Evolutionary conservation across 1,140 invertebrate genomes (phyloP).

Genomic region (Lordiphosa clarofinis): DNA sequence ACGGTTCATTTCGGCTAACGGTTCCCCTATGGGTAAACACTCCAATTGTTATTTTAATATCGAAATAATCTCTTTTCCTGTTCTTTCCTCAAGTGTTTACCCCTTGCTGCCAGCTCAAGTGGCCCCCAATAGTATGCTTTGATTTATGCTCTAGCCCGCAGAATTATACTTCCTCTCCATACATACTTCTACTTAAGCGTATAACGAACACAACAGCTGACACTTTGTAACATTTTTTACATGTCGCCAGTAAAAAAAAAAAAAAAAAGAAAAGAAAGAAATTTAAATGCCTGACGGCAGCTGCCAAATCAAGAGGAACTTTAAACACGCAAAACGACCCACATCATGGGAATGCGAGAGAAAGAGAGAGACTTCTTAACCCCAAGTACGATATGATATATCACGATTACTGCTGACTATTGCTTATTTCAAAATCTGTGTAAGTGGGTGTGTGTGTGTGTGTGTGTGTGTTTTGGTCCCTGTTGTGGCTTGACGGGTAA

Average conservation of each 20-base stretch:
- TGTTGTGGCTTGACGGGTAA: constrained; percentile 64
- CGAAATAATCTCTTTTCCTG: too few species aligned
- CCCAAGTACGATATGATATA: constrained; percentile 54
- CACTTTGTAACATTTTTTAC: constrained; percentile 4
- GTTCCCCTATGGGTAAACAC: too few species aligned
- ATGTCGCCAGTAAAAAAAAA: too few species aligned
- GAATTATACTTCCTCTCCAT: too few species aligned
- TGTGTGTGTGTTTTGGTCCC: constrained; percentile 20
- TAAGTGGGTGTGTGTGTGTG: constrained; percentile 7
- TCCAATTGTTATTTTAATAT: too few species aligned
- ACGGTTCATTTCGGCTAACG: too few species aligned
- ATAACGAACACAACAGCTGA: constrained; percentile 2
- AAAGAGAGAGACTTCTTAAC: neutral
- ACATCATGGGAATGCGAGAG: constrained; percentile 11
- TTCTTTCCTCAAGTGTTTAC: too few species aligned
- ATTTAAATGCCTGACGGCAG: constrained; percentile 28
- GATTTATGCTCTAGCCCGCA: too few species aligned
- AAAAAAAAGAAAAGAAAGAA: neutral
- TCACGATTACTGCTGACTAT: constrained; percentile 66
- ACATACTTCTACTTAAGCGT: too few species aligned
- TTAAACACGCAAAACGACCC: constrained; percentile 20
- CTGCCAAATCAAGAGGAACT: constrained; percentile 18
- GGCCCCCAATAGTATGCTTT: too few species aligned
- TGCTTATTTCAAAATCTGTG: constrained; percentile 56
- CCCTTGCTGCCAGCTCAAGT: too few species aligned